Base-by-base conservation (phyloP, 2,797 vertebrate species). In the Syndactyla subalaris region DNA sequence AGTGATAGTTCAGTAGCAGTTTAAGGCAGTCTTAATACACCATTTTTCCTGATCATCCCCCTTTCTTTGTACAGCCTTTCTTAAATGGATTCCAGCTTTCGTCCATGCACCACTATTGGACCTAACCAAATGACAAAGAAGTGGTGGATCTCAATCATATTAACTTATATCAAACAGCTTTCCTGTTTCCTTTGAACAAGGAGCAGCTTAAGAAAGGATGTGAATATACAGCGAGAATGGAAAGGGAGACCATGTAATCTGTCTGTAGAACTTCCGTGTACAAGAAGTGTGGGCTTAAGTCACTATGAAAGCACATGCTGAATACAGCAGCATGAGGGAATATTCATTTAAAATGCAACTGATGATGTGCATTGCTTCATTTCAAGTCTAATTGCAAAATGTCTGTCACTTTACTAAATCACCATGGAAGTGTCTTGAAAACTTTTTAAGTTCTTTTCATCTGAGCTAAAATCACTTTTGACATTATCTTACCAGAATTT, bases 371-470 rank as follows among this genome's bases (percentile, higher is more conserved):
- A 36, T 88, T 84, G 66, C 72, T 92, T 96, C 20, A 57, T 90
- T 94, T 88, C 90, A 90, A 90, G 61, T 38, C 39, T 84, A 30
- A 81, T 67, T 93, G 77, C 39, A 70, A 41, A 88, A 94, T 12
- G 8, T 82, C 52, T 91, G 62, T 78, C 80, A 92, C 66, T 95
- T 95, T 84, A 73, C 73, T 90, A 93, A 94, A 86, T 81, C 80
- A 76, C 55, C 15, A 7, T 87, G 51, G 59, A 92, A 90, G 74
- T 51, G n/a, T 75, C 59, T 79, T 86, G 57, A 84, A 85, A 92
- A 93, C 74, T 93, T 95, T 58, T 58, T 1, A 70, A 84, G 52
- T 89, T 95, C 48, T 84, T 90, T 88, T 81, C 54, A 61, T 93
- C 51, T 72, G 43, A 90, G 74, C 19, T 95, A 51, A 94, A 95